Evolutionary conservation across 2,888 invertebrate genomes (phyloP), one percentile per base, ranked within the genome.

Genomic region (Chaitophorus viminalis): DNA sequence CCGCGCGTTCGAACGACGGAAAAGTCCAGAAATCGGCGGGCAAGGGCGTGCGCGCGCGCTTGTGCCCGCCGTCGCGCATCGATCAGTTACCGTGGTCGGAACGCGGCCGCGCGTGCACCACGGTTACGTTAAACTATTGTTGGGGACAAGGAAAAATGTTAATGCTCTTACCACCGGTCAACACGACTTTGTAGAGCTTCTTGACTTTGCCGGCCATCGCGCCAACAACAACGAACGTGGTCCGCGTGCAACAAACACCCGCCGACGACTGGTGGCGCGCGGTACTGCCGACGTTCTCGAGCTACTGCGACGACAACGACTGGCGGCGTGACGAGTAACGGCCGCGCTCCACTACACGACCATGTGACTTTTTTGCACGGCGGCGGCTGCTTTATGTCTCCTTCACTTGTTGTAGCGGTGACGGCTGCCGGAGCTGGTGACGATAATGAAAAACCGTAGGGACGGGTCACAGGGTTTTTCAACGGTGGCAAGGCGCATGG

Each of bases 131-230:
- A 46, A 14, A 14, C 14, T 1, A 14, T 14, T 14, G 46, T 46
- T 14, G 46, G 14, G 14, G 46, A 46, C 46, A 46, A 46, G 14
- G 14, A 60, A 4, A 60, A n/a, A n/a, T n/a, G n/a, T n/a, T n/a
- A n/a, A 6, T 3, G 60, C 60, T 60, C 94, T 94, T 93, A 96
- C 97, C 97, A 93, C 97, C 97, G 90, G 97, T 97, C 90, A 97
- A 93, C 90, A 97, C 97, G 90, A 97, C 93, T 93, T 94, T 96
- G 93, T 96, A 96, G 90, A 96, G 94, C 90, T 94, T 94, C 95
- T 91, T 94, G 46, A 89, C 89, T 90, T 92, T 92, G 92, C 92
- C 92, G 89, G 90, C 87, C 87, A 87, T 87, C n/a, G 65, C 72
- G 9, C 8, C n/a, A 29, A 29, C 68, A 29, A 29, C 1, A n/a